Evolutionary conservation across 2,797 vertebrate genomes (phyloP), one percentile per base, ranked within the genome.

Genomic region (Psittacula derbiana): DNA sequence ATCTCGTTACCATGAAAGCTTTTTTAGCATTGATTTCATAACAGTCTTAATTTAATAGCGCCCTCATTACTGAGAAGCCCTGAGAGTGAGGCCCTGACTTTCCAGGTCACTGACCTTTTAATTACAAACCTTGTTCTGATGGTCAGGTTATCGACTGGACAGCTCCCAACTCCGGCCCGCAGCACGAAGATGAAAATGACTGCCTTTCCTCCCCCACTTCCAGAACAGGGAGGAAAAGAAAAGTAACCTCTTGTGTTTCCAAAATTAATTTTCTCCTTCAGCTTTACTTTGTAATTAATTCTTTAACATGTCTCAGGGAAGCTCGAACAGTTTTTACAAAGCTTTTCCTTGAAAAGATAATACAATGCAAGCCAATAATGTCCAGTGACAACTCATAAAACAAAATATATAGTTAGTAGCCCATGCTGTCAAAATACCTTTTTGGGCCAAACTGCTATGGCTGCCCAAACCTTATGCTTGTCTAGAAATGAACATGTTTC

Each of bases 31-130:
- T 98, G 98, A 98, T 98, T 98, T 98, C 98, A 98, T 98, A 98
- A 98, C 98, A 97, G 98, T 98, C 98, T 98, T 98, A 98, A 98
- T 98, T 98, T 98, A 98, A 98, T 98, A 98, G 98, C 93, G 84
- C 95, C 96, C 27, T 98, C 98, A 98, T 98, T 98, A 98, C 97
- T 97, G 98, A 98, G 98, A 97, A 97, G 97, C 97, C 97, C 97
- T 97, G 98, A 96, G 98, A 98, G 98, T 97, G 97, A 98, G 98
- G 98, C 96, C 97, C 97, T 95, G 80, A 95, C 98, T 98, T 98
- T 98, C 98, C 98, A 98, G 98, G 98, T 98, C 98, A 98, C 97
- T 98, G 98, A 98, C 98, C 98, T 98, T 98, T 98, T 99, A 98
- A 98, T 99, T 98, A 98, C 98, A 98, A 97, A 97, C 98, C 98